These are phyloP conservation scores for Charaxes varanes DNA, from an alignment of 1,140 invertebrate species.

Conservation along the genomic window DNA sequence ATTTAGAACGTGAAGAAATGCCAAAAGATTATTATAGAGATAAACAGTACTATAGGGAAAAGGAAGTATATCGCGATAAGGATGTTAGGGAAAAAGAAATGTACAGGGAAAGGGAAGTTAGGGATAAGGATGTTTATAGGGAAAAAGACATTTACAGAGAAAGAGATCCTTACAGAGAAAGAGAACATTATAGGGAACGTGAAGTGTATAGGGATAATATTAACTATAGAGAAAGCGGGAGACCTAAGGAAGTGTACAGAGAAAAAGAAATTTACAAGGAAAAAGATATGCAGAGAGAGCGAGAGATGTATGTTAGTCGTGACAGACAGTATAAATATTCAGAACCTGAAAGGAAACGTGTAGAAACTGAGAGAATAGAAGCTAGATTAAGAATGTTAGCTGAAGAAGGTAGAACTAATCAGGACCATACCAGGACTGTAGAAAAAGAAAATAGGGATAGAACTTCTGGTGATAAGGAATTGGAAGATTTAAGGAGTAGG, in stretches of 20 bases:
- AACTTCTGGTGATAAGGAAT: conserved; percentile 75
- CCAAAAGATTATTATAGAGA: conserved; percentile 67
- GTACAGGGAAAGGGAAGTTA: conserved; percentile 63
- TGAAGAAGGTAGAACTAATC: conserved; percentile 66
- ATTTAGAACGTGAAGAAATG: conserved; percentile 59
- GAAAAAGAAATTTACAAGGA: conserved; percentile 62
- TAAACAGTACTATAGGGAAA: conserved; percentile 65
- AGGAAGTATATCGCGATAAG: conserved; percentile 57
- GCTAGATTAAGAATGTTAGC: conserved; percentile 52
- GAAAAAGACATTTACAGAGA: conserved; percentile 63
- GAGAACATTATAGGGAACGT: conserved; percentile 62
- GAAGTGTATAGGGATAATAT: conserved; percentile 58
- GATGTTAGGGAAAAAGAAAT: conserved; percentile 64
- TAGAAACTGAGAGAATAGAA: conserved; percentile 65
- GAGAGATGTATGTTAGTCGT: conserved; percentile 50
- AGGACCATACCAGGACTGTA: no score
- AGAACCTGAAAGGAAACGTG: conserved; percentile 63
- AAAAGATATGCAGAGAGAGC: conserved; percentile 49
- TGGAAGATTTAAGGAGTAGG: conserved; percentile 84
- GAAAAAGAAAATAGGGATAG: conserved; percentile 76
- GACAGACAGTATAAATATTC: conserved; percentile 72
- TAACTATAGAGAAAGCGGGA: conserved; percentile 57
- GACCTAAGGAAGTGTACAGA: conserved; percentile 60
- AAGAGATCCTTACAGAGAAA: conserved; percentile 58
- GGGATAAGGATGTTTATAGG: conserved; percentile 54